Percentiles rank a stretch among this genome's conserved stretches.
These are phyloP conservation scores for Acridotheres tristis DNA, from an alignment of 2,797 vertebrate species.

Conservation along the genomic window DNA sequence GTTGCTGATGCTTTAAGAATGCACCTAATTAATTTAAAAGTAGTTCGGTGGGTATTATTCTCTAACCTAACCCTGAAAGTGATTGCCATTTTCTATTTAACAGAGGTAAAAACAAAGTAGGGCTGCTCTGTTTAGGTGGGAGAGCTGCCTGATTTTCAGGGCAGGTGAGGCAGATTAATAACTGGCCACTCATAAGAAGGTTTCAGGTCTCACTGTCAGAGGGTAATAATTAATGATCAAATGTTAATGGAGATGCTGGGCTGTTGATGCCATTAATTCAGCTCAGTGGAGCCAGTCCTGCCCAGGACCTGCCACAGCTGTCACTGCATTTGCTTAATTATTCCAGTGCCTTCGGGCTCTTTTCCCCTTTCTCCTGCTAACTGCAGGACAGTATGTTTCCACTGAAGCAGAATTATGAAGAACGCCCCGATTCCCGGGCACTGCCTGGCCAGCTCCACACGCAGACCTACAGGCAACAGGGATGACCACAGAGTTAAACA, in stretches of 20 bases:
- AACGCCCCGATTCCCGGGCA: constrained; percentile 51
- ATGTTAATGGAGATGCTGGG: constrained; percentile 86
- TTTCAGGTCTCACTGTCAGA: constrained; percentile 83
- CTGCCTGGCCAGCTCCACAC: constrained; percentile 47
- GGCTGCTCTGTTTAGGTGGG: constrained; percentile 40
- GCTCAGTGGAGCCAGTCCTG: constrained; percentile 89
- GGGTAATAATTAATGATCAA: constrained; percentile 96
- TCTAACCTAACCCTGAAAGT: background rate
- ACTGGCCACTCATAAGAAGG: constrained; percentile 76
- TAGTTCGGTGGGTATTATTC: background rate
- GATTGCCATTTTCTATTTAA: background rate
- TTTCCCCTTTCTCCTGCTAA: constrained; percentile 65
- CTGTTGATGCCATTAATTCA: constrained; percentile 92
- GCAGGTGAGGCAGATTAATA: constrained; percentile 84
- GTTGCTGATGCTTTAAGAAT: constrained; percentile 63
- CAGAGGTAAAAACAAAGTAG: background rate
- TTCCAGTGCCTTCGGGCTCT: constrained; percentile 82
- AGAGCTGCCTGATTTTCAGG: constrained; percentile 29
- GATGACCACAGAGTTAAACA: constrained; percentile 4
- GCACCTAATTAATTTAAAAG: constrained; percentile 55
- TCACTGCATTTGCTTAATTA: constrained; percentile 92
- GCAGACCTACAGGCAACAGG: constrained; percentile 57
- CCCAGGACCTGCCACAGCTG: constrained; percentile 91
- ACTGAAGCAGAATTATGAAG: constrained; percentile 76
- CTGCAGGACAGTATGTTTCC: constrained; percentile 79